Evolutionary conservation across 2,797 vertebrate genomes (phyloP).

Genomic region (Gymnothorax javanicus): DNA sequence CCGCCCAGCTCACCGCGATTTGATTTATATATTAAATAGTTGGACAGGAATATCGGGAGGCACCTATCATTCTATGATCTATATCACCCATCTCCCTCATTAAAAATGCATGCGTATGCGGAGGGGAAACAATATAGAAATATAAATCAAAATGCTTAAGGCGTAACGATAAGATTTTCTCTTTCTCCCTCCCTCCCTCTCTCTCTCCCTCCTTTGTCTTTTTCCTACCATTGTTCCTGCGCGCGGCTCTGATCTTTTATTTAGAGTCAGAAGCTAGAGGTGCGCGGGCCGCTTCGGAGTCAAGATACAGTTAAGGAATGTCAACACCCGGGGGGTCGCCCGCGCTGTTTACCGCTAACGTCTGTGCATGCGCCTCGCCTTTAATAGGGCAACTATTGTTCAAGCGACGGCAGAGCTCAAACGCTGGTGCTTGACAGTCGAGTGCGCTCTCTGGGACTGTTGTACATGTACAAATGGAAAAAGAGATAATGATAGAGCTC

Average conservation of each 20-base stretch:
- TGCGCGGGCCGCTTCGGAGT: background rate
- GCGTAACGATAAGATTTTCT: slow-evolving; percentile 74
- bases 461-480: background rate
- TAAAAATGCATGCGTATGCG: slow-evolving; percentile 80
- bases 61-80: slow-evolving; percentile 79
- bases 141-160: slow-evolving; percentile 81
- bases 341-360: background rate
- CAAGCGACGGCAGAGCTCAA: slow-evolving; percentile 7
- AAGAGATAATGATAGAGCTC: background rate
- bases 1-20: slow-evolving; percentile 38
- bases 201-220: slow-evolving; percentile 24
- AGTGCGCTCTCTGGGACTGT: slow-evolving; percentile 14
- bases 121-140: slow-evolving; percentile 79
- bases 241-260: slow-evolving; percentile 29
- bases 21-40: slow-evolving; percentile 80
- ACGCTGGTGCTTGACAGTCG: slow-evolving; percentile 10
- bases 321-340: slow-evolving; percentile 20
- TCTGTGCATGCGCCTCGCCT: slow-evolving; percentile 2
- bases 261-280: slow-evolving; percentile 11
- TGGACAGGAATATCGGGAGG: slow-evolving; percentile 70
- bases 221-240: slow-evolving; percentile 26
- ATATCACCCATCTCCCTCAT: slow-evolving; percentile 75
- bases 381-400: slow-evolving; percentile 14
- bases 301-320: slow-evolving; percentile 18
- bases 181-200: slow-evolving; percentile 52